Evolutionary conservation across 2,888 invertebrate genomes (phyloP), one percentile per base, ranked within the genome.

Genomic region (Xylota segnis): DNA sequence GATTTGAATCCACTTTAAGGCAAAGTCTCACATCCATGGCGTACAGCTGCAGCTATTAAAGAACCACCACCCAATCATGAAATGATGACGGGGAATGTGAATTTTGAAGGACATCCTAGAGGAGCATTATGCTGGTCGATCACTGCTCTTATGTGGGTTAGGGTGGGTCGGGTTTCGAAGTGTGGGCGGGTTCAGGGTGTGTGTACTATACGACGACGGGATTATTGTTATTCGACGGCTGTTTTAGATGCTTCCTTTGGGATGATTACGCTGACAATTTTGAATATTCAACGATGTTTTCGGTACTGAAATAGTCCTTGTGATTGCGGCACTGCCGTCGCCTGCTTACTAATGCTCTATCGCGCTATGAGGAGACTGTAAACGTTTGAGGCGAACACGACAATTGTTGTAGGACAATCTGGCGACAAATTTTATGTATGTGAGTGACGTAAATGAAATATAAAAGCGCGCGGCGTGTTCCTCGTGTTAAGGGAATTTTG

Each of bases 371-470:
- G 47, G 50, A 40, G 4, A 59, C 16, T 50, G 59, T 50, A 52
- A 72, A 52, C 18, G 18, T 52, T 59, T 7, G 16, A 16, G 37
- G 37, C 50, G 29, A 58, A 76, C 56, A 75, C 18, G 37, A 58
- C 58, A 58, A 34, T 66, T 45, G 75, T 50, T 76, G 59, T 76
- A 59, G 66, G 58, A 52, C 66, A 76, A 76, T 66, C 58, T 66
- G 66, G 76, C 66, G 66, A 43, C 66, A 14, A 40, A 27, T 43
- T 29, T 58, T 58, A 29, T 58, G 34, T 68, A 58, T 43, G 9
- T 29, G 29, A 61, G 61, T 61, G 52, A 40, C 61, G 40, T 52
- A 32, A 61, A 61, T 50, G 59, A 50, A 59, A 71, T 59, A 50
- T 29, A 37, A 66, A 66, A 32, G 6, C 47, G n/a, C 47, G 37